Conservation (phyloP, 1,140 invertebrate species). For the Nasonia giraulti region DNA sequence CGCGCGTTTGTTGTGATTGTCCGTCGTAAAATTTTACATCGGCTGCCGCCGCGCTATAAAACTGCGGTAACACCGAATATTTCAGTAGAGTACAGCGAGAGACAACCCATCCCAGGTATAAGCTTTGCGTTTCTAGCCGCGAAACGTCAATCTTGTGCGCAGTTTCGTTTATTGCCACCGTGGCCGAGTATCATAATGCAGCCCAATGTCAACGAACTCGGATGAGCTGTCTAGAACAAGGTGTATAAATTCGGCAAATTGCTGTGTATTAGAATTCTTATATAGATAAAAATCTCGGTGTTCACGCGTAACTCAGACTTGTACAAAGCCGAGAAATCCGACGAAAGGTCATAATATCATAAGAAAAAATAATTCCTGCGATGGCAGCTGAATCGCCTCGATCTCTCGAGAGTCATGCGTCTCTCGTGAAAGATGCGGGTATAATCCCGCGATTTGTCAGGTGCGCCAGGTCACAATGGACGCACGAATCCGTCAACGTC, state of each 20-base stretch:
- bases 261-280: no score
- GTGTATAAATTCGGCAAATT: no score
- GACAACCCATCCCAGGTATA: not conserved
- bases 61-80: not conserved
- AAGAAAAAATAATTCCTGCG: not conserved
- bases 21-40: not conserved
- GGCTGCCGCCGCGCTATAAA: not conserved
- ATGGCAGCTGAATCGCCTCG: not conserved
- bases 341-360: not conserved
- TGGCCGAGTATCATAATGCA: no score
- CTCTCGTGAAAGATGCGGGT: not conserved
- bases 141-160: no score
- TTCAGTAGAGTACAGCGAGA: not conserved
- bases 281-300: no score
- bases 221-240: no score
- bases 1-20: not conserved
- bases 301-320: not conserved
- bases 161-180: no score
- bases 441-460: slow-evolving; percentile 34
- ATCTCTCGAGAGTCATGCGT: no score
- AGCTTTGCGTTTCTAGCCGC: not conserved
- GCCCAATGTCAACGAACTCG: no score
- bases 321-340: not conserved
- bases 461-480: not conserved
- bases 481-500: slow-evolving; percentile 15